Evolutionary conservation across 2,797 vertebrate species (phyloP), one percentile per base, ranked within the genome.

Genomic region (Hippocampus kuda): DNA sequence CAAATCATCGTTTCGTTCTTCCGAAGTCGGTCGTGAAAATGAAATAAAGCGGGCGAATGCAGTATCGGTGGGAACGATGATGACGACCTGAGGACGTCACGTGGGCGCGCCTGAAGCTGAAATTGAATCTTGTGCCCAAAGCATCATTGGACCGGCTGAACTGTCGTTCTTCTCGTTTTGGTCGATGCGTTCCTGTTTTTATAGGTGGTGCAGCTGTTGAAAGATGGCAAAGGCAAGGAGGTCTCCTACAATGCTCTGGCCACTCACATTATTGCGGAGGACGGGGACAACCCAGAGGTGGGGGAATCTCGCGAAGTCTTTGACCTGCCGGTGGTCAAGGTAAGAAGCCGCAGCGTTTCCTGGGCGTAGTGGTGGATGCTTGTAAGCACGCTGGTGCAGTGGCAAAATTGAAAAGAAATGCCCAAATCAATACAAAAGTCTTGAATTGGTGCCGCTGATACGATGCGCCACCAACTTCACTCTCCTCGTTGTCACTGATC

Each of bases 231-330:
- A 79, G 97, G 94, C 5, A 99, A 99, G 81, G 97, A 99, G 74
- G 97, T 98, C 38, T 98, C 95, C 27, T 99, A 98, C 81, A 98
- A 96, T 75, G 96, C 97, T 1, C 82, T 99, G 24, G 97, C 97
- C 72, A 97, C 97, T 0, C 97, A 98, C 86, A 96, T 99, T 69
- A 97, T 99, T 46, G 91, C 97, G 5, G 95, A 96, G 78, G 96
- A 99, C 10, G 95, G 96, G 3, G 97, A 99, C 87, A 98, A 97
- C 80, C 93, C 95, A 0, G 97, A 99, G 80, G 97, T 99, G 67
- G 92, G 97, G 67, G 97, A 99, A 82, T 96, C 97, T 2, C 91
- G 95, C 42, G 97, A 99, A 78, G 97, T 99, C 53, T 99, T 99
- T 77, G 95, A 98, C 81, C 89, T 99, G 38, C 97, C 97, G 20